phyloP scores from a whole-genome alignment of 2,113 vertebrate species.

The Nymphicus hollandicus region DNA sequence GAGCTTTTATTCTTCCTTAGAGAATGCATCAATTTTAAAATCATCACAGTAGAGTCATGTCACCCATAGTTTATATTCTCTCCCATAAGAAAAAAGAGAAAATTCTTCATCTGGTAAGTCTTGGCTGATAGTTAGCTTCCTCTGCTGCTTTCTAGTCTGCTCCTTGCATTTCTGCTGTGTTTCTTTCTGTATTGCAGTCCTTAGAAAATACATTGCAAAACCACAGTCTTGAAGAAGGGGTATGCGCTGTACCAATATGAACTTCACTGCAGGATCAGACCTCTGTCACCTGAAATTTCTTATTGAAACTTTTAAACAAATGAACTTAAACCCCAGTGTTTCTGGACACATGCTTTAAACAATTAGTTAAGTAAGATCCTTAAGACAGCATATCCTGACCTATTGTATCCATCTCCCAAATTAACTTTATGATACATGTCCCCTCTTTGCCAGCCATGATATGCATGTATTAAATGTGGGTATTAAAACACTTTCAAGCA shows the following conservation, averaged over 20 bases:
- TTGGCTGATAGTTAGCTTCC: neutral
- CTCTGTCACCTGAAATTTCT: neutral
- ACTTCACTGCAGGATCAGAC: neutral
- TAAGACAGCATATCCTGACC: neutral
- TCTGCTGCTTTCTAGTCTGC: neutral
- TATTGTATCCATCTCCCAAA: neutral
- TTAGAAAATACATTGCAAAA: neutral
- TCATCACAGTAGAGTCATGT: neutral
- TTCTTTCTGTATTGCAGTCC: neutral
- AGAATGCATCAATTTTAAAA: neutral
- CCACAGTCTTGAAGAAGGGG: neutral
- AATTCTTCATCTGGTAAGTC: neutral
- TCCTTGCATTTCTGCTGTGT: neutral
- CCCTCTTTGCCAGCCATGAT: neutral
- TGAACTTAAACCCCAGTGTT: neutral
- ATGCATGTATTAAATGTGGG: neutral
- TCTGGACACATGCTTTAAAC: neutral
- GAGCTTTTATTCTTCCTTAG: neutral
- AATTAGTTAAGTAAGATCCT: neutral
- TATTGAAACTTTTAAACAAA: neutral
- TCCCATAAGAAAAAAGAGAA: neutral
- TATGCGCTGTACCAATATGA: fast-evolving
- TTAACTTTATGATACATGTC: neutral
- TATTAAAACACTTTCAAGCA: neutral
- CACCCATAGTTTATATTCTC: neutral